Base-by-base conservation (phyloP, 2,797 vertebrate species). In the Lophius americanus region DNA sequence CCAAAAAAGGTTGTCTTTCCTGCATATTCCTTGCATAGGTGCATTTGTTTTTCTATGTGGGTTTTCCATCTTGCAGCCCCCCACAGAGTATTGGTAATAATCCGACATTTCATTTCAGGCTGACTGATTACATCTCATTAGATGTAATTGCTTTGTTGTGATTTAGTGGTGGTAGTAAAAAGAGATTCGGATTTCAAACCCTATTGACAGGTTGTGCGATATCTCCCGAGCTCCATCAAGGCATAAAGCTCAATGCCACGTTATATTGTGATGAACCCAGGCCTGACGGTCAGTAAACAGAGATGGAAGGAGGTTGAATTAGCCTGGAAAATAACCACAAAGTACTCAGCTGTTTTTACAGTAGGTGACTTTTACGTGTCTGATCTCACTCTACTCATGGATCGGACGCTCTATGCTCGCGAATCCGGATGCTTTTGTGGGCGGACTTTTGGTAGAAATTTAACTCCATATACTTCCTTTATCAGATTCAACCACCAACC, bases 101-200 rank as follows among this genome's bases (percentile, higher is more conserved):
- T 37, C 70, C 36, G 52, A 66, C 64, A 35, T 70, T 62, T 78
- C 79, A 74, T 38, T 12, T 51, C 50, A 38, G 23, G 1, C 23
- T 23, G 67, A 10, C 49, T 80, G 77, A 84, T 81, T 67, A n/a
- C n/a, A 70, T 66, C 76, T 86, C 75, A 87, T 87, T 85, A 79
- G 10, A 71, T 78, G 76, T 78, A 64, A 78, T 71, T 72, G 61
- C 64, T 67, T 74, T 74, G 64, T 75, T 85, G 51, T 76, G 76
- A 84, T 84, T 83, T 76, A 83, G 43, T 23, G 7, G 1, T 4
- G 46, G 59, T 39, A 47, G 48, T 84, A 76, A 80, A 79, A 69
- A 9, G 23, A 37, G 44, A 69, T 67, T 71, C 81, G 63, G 73
- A 80, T 83, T 81, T 79, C 14, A 42, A 82, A 10, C 44, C 13